Evolutionary conservation across 2,888 invertebrate species (phyloP).

Genomic region (Caenorhabditis sulstoni): DNA sequence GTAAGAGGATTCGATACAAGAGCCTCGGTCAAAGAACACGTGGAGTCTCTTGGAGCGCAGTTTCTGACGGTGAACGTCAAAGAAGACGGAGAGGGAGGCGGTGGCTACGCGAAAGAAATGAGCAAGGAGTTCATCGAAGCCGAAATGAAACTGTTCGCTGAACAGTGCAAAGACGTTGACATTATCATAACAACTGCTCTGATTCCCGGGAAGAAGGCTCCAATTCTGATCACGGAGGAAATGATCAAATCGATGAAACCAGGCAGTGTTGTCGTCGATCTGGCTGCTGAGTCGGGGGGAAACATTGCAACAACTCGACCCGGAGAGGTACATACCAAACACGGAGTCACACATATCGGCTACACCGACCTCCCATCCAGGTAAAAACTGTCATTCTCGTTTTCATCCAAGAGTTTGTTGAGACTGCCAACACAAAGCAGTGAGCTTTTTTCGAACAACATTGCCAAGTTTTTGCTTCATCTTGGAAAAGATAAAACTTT

Average conservation of each 20-base stretch:
- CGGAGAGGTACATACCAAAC: conserved; percentile 85
- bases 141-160: conserved; percentile 90
- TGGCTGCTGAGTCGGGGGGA: conserved; percentile 91
- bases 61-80: conserved; percentile 85
- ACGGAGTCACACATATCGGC: conserved; percentile 90
- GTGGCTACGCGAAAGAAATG: conserved; percentile 91
- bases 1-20: conserved; percentile 92
- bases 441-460: conserved; percentile 92
- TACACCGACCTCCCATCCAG: conserved; percentile 88
- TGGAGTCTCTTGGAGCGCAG: conserved; percentile 91
- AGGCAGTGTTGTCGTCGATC: conserved; percentile 91
- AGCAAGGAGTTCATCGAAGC: conserved; percentile 89
- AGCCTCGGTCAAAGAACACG: conserved; percentile 89
- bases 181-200: conserved; percentile 92
- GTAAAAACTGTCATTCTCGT: conserved; percentile 12
- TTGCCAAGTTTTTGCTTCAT: conserved; percentile 89
- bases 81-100: conserved; percentile 82
- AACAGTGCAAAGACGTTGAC: conserved; percentile 90
- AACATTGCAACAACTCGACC: conserved; percentile 82
- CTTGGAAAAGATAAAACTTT: conserved; percentile 89
- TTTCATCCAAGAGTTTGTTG: background rate
- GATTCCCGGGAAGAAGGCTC: conserved; percentile 91
- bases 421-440: conserved; percentile 91
- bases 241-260: conserved; percentile 89
- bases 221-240: conserved; percentile 88